phyloP scores from a whole-genome alignment of 2,888 invertebrate genomes.

The Acronicta leporina region DNA sequence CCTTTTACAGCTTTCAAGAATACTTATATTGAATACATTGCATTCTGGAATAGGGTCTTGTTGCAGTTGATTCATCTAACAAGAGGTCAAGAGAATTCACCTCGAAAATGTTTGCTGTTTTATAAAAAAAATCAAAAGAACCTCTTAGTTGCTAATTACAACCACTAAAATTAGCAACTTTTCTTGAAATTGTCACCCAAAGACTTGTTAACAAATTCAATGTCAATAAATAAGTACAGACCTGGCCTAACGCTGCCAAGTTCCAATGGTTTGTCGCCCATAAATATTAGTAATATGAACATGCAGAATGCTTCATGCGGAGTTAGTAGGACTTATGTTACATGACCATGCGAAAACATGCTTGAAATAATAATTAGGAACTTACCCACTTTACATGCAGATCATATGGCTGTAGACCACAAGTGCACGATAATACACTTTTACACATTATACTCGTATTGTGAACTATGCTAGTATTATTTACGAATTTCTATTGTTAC shows the following conservation, averaged over 20 bases:
- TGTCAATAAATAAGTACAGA: no score
- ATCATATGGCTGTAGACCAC: slow-evolving; percentile 52
- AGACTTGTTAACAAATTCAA: no score
- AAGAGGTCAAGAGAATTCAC: no score
- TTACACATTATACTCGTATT: slow-evolving; percentile 10
- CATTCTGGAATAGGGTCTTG: no score
- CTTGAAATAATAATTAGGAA: slow-evolving; percentile 66
- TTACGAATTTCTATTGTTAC: not conserved
- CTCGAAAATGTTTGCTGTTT: no score
- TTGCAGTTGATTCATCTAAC: not conserved
- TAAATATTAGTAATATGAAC: slow-evolving; percentile 27
- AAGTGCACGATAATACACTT: slow-evolving; percentile 33
- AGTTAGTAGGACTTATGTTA: slow-evolving; percentile 32
- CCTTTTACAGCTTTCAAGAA: no score
- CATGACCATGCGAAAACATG: slow-evolving; percentile 55
- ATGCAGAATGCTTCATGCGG: slow-evolving; percentile 46
- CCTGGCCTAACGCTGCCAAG: no score
- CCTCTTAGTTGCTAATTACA: no score
- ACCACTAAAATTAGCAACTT: not conserved
- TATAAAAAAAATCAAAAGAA: no score
- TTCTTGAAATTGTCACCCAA: not conserved
- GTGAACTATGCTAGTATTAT: not conserved
- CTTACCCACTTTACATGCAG: slow-evolving; percentile 74
- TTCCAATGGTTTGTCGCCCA: not conserved
- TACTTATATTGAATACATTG: no score